Evolutionary conservation across 2,797 vertebrate species (phyloP).

Genomic region (Perodicticus potto): DNA sequence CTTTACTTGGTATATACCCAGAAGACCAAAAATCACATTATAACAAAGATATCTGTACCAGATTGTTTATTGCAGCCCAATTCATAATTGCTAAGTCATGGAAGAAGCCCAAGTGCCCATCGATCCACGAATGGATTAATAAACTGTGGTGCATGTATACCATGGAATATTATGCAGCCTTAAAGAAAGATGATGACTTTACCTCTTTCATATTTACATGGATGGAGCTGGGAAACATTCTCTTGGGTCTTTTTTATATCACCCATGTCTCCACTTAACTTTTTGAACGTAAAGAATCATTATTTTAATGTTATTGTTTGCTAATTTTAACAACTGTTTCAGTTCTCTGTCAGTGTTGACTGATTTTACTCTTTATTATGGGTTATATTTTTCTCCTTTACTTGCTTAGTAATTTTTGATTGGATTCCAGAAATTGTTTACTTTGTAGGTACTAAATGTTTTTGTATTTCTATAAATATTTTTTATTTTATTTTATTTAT

Average conservation of each 20-base stretch:
- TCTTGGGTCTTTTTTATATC: neutral
- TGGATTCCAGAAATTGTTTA: neutral
- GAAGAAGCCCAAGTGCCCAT: too few relatives aligned
- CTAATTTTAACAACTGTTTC: neutral
- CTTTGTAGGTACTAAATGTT: neutral
- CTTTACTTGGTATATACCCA: too few relatives aligned
- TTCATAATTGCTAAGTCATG: too few relatives aligned
- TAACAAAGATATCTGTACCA: too few relatives aligned
- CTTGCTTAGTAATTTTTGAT: neutral
- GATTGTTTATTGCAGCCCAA: too few relatives aligned
- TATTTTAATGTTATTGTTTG: neutral
- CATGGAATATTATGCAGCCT: too few relatives aligned
- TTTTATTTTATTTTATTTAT: neutral
- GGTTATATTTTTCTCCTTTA: neutral
- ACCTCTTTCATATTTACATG: too few relatives aligned
- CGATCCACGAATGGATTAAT: too few relatives aligned
- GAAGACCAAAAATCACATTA: too few relatives aligned
- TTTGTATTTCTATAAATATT: neutral
- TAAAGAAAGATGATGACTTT: too few relatives aligned
- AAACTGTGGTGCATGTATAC: too few relatives aligned
- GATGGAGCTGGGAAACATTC: too few relatives aligned
- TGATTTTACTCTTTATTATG: neutral
- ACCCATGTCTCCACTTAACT: neutral
- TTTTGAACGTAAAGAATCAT: neutral
- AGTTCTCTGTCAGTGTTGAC: neutral